Base-by-base conservation (phyloP, 2,797 vertebrate species). In the Clarias fuscus region DNA sequence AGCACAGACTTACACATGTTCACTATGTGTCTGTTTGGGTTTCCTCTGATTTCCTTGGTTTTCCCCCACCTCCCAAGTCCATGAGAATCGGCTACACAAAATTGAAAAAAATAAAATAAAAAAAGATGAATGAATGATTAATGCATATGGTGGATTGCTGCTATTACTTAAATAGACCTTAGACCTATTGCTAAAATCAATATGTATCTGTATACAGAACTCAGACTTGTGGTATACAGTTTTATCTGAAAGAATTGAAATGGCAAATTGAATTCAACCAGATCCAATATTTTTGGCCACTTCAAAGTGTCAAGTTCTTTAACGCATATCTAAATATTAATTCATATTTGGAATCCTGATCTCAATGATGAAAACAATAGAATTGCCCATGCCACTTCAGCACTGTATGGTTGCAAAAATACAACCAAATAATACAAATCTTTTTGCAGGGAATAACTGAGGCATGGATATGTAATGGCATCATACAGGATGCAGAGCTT, bases 401-500 rank as follows among this genome's bases (percentile, higher is more conserved):
- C 2, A 7, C 13, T 48, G 22, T n/a, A 43, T 48, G 30, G n/a
- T 75, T 75, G 43, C 43, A 15, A 76, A 76, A 76, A 58, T 76
- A 20, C 48, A 30, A 76, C 24, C 72, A 75, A 72, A 72, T 22
- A 11, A 8, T 56, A 4, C 3, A 37, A 37, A 37, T 8, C 2
- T 75, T n/a, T 76, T 76, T 17, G 27, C 48, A 56, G 6, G 48
- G 6, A 53, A 75, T n/a, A n/a, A 53, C 24, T 56, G n/a, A 58
- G 73, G 48, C 73, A 20, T 27, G 24, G 24, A 53, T 56, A 53
- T 56, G 72, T 53, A 76, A 76, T 4, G 7, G 43, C 48, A 56
- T 75, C 27, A 27, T 27, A 56, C 48, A 76, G 48, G n/a, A 76
- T 76, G n/a, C 48, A 76, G 48, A 76, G 53, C 53, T 58, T 76